phyloP scores from a whole-genome alignment of 2,797 vertebrate genomes.

The Chaunax sp. region DNA sequence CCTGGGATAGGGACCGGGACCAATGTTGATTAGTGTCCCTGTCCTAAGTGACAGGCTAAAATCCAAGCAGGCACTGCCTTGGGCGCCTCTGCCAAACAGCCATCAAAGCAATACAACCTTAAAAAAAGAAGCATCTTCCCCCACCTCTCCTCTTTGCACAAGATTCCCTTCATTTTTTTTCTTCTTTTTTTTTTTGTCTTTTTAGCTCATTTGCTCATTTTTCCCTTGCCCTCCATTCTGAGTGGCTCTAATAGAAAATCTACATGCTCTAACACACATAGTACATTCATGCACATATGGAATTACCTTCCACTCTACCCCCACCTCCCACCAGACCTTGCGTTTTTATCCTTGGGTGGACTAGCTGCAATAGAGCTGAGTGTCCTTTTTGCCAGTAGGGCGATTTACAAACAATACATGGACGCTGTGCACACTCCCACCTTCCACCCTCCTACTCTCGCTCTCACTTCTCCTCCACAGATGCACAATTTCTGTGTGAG shows the following conservation, averaged over 20 bases:
- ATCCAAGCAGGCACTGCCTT: slow-evolving; percentile 81
- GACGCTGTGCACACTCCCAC: slow-evolving; percentile 76
- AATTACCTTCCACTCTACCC: slow-evolving; percentile 58
- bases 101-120: slow-evolving; percentile 79
- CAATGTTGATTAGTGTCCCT: slow-evolving; percentile 85
- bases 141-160: slow-evolving; percentile 35
- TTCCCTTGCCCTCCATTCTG: slow-evolving; percentile 52
- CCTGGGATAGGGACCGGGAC: slow-evolving; percentile 76
- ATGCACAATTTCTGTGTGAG: slow-evolving; percentile 75
- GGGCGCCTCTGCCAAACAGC: slow-evolving; percentile 81
- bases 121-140: slow-evolving; percentile 70
- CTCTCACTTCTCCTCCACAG: slow-evolving; percentile 70
- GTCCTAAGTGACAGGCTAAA: slow-evolving; percentile 83
- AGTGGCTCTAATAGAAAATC: slow-evolving; percentile 52
- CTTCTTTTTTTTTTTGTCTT: slow-evolving; percentile 56
- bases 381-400: slow-evolving; percentile 80
- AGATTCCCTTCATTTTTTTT: slow-evolving; percentile 54
- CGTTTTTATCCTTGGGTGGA: slow-evolving; percentile 72
- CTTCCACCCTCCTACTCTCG: slow-evolving; percentile 77
- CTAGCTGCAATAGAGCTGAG: slow-evolving; percentile 73
- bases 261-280: slow-evolving; percentile 38
- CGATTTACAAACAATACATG: slow-evolving; percentile 85
- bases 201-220: slow-evolving; percentile 9
- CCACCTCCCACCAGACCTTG: slow-evolving; percentile 58
- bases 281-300: slow-evolving; percentile 60